A percentile compares a stretch with the other conserved stretches of the same genome.
phyloP scores from a whole-genome alignment of 2,888 invertebrate genomes.

The Cheiracanthium punctorium region DNA sequence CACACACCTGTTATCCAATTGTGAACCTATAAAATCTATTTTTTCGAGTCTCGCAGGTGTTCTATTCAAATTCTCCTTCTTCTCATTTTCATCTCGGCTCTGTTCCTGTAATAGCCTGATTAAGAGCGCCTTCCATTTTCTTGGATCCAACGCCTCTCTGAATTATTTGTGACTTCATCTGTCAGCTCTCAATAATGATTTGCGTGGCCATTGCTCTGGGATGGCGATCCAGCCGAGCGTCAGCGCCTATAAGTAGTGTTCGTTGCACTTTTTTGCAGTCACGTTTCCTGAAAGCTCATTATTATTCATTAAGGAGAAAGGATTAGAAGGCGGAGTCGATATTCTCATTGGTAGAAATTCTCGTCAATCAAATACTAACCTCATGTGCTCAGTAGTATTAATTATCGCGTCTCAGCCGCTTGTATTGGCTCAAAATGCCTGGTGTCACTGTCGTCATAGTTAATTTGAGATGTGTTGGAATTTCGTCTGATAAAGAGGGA shows the following conservation, averaged over 20 bases:
- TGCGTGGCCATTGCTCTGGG: conserved; percentile 35
- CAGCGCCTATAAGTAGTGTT: background rate
- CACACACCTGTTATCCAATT: too few species aligned
- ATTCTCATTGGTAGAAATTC: conserved; percentile 44
- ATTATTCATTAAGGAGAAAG: conserved; percentile 63
- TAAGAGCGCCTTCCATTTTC: background rate
- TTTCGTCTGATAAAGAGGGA: conserved; percentile 12
- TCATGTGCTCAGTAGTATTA: conserved; percentile 53
- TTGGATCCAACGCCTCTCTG: background rate
- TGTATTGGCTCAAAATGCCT: conserved; percentile 39
- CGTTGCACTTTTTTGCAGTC: conserved; percentile 14
- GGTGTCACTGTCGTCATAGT: conserved; percentile 49
- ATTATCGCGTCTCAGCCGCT: conserved; percentile 40
- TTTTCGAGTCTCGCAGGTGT: too few species aligned
- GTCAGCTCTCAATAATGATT: background rate
- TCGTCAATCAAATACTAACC: conserved; percentile 60
- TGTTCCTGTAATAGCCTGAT: background rate
- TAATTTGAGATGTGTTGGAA: conserved; percentile 41
- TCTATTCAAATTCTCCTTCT: background rate
- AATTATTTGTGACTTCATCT: conserved; percentile 1
- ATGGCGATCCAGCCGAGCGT: conserved; percentile 1
- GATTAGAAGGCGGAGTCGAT: conserved; percentile 58
- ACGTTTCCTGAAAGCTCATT: conserved; percentile 63
- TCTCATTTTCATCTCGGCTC: background rate
- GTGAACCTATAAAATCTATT: too few species aligned